Base-by-base conservation (phyloP, 2,888 invertebrate species). In the Tipula confusa region DNA sequence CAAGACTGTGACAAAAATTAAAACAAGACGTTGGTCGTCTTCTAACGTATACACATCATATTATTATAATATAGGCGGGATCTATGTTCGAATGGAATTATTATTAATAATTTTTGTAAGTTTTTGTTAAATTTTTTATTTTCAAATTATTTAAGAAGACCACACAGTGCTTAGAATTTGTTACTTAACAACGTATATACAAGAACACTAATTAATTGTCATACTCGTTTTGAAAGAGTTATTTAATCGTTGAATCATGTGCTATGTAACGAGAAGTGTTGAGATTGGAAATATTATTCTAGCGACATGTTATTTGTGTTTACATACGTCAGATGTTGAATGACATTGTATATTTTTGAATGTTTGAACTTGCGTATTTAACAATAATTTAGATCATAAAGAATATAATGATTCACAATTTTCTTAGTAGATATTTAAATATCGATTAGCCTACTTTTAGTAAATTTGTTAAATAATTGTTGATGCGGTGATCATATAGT, bases 21-120 rank as follows among this genome's bases (percentile, higher is more conserved):
- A 64, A 24, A 64, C 43, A 64, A 64, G 24, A 24, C 64, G 6
- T 43, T 15, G 5, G 36, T 24, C 64, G 64, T 9, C 64, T 1
- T 33, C 38, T 64, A 18, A 18, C 0, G 48, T 48, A 15, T 4
- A 11, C n/a, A 36, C 36, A 36, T 9, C 6, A 36, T n/a, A n/a
- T n/a, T n/a, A n/a, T n/a, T n/a, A n/a, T n/a, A n/a, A n/a, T 11
- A 9, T 36, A 36, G 36, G 36, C 6, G 11, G n/a, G 36, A 36
- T 43, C 15, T 64, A 64, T 9, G 33, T 9, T 64, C 24, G 64
- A 64, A 64, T 64, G 64, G 64, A 64, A 64, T 64, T 64, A 64
- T 64, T 64, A 64, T 64, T 64, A 64, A 64, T 64, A 64, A 64
- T 64, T 64, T 64, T 64, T 64, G n/a, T n/a, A n/a, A n/a, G n/a